Percentiles rank a stretch among this genome's conserved stretches.
These are phyloP conservation scores for Corticium candelabrum DNA, from an alignment of 37 sponge, comb jelly and placozoan species.

Conservation along the genomic window DNA sequence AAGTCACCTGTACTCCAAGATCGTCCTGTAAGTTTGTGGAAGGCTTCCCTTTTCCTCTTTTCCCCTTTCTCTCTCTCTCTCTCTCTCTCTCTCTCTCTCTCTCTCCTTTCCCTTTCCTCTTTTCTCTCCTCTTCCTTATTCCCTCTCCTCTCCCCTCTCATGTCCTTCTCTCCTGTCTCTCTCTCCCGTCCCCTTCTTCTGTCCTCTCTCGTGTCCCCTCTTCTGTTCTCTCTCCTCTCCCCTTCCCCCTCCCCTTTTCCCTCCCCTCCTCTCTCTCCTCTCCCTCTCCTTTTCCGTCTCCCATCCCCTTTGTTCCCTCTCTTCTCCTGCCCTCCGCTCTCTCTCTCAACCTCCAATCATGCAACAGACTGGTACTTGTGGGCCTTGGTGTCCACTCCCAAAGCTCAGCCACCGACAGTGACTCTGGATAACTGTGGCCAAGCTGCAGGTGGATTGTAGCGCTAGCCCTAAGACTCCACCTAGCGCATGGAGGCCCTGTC, in stretches of 20 bases:
- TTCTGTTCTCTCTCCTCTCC: neutral
- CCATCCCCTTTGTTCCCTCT: neutral
- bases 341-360: too few species aligned
- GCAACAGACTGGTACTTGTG: too few species aligned
- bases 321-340: neutral
- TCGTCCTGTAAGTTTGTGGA: too few species aligned
- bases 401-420: too few species aligned
- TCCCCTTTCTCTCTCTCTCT: neutral
- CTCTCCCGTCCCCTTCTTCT: neutral
- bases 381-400: too few species aligned
- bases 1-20: too few species aligned
- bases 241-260: neutral
- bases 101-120: neutral
- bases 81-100: neutral
- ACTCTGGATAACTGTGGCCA: too few species aligned
- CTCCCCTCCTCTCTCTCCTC: neutral
- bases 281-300: neutral
- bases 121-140: neutral
- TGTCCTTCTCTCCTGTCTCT: neutral
- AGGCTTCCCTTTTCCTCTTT: neutral
- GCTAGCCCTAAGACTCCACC: too few species aligned
- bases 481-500: too few species aligned
- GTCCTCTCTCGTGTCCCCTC: neutral
- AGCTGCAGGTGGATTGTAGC: too few species aligned
- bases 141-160: neutral